Conservation (phyloP, 2,113 vertebrate species). For the Lota lota region DNA sequence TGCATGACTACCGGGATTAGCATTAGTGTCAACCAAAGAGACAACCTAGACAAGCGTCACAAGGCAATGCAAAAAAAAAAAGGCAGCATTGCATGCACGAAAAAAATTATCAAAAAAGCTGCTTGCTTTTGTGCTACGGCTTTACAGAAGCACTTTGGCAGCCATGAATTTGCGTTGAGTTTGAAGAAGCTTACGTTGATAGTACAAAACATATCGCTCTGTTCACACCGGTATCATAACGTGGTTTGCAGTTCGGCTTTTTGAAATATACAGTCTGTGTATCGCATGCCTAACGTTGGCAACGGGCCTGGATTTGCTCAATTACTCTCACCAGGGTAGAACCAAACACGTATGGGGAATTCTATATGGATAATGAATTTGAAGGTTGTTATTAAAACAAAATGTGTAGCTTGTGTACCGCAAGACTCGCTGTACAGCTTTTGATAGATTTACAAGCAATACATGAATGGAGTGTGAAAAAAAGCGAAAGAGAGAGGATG, state of each 20-base stretch:
- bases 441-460: too few relatives aligned
- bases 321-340: conserved; percentile 26
- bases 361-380: conserved; percentile 40
- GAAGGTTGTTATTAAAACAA: conserved; percentile 39
- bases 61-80: conserved; percentile 20
- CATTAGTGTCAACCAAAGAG: conserved; percentile 59
- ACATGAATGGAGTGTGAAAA: too few relatives aligned
- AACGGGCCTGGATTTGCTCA: conserved; percentile 41
- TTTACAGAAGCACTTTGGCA: conserved; percentile 30
- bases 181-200: conserved; percentile 43
- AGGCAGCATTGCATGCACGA: conserved; percentile 8
- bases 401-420: neutral
- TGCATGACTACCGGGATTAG: conserved; percentile 58
- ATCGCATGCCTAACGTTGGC: conserved; percentile 50
- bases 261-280: conserved; percentile 24
- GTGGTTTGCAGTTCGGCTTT: too few relatives aligned
- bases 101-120: neutral
- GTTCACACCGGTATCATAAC: neutral
- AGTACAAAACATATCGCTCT: conserved; percentile 25
- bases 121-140: conserved; percentile 24
- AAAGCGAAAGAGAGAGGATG: too few relatives aligned
- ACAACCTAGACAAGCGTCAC: conserved; percentile 48
- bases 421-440: too few relatives aligned
- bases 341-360: conserved; percentile 53
- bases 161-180: conserved; percentile 32